Conservation (phyloP, 2,113 vertebrate species). For the Electrona antarctica region DNA sequence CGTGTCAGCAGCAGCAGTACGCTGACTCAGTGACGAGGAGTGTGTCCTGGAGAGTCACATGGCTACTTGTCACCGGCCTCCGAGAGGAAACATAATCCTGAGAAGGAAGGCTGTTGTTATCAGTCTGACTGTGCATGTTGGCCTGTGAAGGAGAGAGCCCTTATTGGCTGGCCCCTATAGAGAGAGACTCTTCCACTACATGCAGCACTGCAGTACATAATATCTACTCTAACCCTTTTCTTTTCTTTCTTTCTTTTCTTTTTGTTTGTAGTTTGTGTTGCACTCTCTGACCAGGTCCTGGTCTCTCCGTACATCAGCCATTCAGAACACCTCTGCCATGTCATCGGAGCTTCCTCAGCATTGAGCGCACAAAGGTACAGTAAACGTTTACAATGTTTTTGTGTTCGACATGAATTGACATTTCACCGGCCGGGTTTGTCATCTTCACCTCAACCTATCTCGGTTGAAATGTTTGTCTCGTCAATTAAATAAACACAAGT, state of each 20-base stretch:
- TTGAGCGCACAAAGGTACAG: slow-evolving; percentile 76
- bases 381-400: slow-evolving; percentile 1
- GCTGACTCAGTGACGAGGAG: slow-evolving; percentile 74
- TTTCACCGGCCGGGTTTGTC: background rate
- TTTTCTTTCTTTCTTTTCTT: slow-evolving; percentile 35
- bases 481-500: too few relatives aligned
- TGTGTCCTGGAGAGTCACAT: slow-evolving; percentile 76
- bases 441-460: background rate
- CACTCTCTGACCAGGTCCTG: slow-evolving; percentile 66
- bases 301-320: slow-evolving; percentile 65
- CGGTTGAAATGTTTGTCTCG: background rate
- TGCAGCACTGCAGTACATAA: slow-evolving; percentile 19
- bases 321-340: slow-evolving; percentile 78
- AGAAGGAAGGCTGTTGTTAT: slow-evolving; percentile 72
- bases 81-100: slow-evolving; percentile 77
- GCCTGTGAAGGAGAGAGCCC: slow-evolving; percentile 39
- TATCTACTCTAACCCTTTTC: slow-evolving; percentile 48
- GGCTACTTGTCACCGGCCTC: slow-evolving; percentile 74
- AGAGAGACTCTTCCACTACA: slow-evolving; percentile 17
- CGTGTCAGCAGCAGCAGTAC: slow-evolving; percentile 22
- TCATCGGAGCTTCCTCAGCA: slow-evolving; percentile 75
- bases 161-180: slow-evolving; percentile 11
- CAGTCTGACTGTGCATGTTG: slow-evolving; percentile 56
- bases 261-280: slow-evolving; percentile 60
- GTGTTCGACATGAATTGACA: background rate